A percentile compares a stretch with the other conserved stretches of the same genome.
phyloP scores from a whole-genome alignment of 2,797 vertebrate genomes.

The Anniella stebbinsi region DNA sequence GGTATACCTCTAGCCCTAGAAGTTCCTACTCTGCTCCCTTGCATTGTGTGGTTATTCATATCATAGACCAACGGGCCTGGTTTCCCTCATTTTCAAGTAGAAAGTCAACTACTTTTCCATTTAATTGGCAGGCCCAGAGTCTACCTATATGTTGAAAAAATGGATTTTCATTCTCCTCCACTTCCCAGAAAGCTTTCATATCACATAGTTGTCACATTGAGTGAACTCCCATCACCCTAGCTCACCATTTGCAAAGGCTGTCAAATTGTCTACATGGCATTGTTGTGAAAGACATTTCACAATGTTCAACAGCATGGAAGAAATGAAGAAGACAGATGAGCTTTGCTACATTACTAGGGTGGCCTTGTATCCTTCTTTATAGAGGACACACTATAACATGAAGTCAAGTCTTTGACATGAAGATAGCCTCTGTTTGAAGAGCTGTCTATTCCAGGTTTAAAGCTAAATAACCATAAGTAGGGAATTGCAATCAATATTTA shows the following conservation, averaged over 20 bases:
- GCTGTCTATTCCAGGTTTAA: neutral
- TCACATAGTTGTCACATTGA: neutral
- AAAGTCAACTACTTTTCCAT: neutral
- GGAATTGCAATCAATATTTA: neutral
- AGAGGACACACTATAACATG: too few species aligned
- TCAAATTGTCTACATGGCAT: neutral
- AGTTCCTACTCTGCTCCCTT: neutral
- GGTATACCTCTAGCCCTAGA: neutral
- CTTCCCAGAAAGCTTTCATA: neutral
- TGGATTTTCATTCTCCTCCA: neutral
- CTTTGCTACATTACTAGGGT: neutral
- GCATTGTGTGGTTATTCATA: neutral
- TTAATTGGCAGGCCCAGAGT: neutral
- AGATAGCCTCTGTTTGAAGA: neutral
- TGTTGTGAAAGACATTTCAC: slow-evolving; percentile 15
- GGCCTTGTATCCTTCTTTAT: neutral
- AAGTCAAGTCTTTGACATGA: neutral
- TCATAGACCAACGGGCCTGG: neutral
- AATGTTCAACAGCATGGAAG: slow-evolving; percentile 10
- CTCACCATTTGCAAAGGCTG: neutral
- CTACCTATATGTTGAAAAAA: neutral
- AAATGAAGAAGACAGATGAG: neutral
- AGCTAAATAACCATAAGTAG: neutral
- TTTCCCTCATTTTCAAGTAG: neutral
- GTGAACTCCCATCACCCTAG: slow-evolving; percentile 13